A percentile compares a stretch with the other conserved stretches of the same genome.
Conservation (phyloP, 2,113 vertebrate genomes). For the Myiagra hebetior region DNA sequence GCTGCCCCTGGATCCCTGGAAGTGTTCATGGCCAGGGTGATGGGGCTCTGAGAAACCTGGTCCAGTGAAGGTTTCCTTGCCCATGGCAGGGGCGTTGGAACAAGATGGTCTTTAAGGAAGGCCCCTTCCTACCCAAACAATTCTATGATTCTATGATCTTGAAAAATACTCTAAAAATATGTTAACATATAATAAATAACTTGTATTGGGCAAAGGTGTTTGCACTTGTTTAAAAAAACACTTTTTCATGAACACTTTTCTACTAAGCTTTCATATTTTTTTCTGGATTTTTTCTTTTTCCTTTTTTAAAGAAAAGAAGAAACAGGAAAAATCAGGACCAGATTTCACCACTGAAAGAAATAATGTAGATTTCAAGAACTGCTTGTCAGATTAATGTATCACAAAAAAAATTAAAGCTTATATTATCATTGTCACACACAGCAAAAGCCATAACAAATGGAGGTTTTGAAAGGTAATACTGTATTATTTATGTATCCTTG, state of each 20-base stretch:
- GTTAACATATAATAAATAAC: not conserved
- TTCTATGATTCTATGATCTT: not conserved
- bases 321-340: not conserved
- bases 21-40: not conserved
- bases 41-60: not conserved
- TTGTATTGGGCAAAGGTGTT: not conserved
- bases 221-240: not conserved
- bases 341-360: not conserved
- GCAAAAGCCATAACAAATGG: not conserved
- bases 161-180: not conserved
- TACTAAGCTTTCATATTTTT: not conserved
- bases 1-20: not conserved
- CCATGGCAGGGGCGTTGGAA: accelerated
- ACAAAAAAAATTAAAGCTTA: not conserved
- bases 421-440: not conserved
- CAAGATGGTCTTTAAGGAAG: not conserved
- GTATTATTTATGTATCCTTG: not conserved
- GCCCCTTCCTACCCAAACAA: not conserved
- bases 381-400: not conserved
- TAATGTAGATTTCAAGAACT: not conserved
- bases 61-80: not conserved
- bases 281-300: not conserved
- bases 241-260: not conserved
- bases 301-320: not conserved
- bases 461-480: not conserved